A percentile compares a stretch with the other conserved stretches of the same genome.
These are phyloP conservation scores for Uropetala carovei DNA, from an alignment of 2,888 invertebrate species.

Conservation along the genomic window DNA sequence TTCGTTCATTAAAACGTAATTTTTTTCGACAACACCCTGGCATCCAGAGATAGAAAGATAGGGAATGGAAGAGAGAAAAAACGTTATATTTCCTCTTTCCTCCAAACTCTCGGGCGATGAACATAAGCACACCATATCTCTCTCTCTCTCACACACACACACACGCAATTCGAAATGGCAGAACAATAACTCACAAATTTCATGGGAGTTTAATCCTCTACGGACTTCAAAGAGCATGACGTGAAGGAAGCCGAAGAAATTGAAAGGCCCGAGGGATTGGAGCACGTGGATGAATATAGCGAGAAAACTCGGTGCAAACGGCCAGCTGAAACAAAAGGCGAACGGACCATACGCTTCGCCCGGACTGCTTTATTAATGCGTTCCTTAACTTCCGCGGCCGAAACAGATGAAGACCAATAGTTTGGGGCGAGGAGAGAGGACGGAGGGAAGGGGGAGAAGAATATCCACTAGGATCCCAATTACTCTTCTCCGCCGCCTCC, in stretches of 20 bases:
- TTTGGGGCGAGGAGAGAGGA: background rate
- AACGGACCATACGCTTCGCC: background rate
- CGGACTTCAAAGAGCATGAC: conserved; percentile 59
- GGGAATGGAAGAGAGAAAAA: too few relatives aligned
- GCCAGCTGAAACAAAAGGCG: background rate
- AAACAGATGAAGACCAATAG: background rate
- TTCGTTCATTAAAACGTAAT: background rate
- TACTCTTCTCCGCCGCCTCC: background rate
- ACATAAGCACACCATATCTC: background rate
- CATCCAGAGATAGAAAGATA: too few relatives aligned
- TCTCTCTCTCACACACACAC: background rate
- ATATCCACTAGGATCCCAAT: background rate
- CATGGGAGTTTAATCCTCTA: conserved; percentile 57
- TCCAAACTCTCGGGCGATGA: too few relatives aligned
- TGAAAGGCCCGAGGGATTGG: conserved; percentile 3
- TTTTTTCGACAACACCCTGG: too few relatives aligned
- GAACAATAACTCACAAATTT: conserved; percentile 61
- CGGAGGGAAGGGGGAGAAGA: background rate
- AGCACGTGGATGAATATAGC: conserved; percentile 22
- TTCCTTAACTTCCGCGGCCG: background rate
- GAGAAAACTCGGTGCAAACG: background rate
- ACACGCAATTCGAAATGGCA: conserved; percentile 38
- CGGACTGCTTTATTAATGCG: background rate
- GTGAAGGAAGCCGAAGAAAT: conserved; percentile 37
- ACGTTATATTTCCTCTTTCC: too few relatives aligned